Conservation (phyloP, 2,113 vertebrate genomes). For the Glareola pratincola region DNA sequence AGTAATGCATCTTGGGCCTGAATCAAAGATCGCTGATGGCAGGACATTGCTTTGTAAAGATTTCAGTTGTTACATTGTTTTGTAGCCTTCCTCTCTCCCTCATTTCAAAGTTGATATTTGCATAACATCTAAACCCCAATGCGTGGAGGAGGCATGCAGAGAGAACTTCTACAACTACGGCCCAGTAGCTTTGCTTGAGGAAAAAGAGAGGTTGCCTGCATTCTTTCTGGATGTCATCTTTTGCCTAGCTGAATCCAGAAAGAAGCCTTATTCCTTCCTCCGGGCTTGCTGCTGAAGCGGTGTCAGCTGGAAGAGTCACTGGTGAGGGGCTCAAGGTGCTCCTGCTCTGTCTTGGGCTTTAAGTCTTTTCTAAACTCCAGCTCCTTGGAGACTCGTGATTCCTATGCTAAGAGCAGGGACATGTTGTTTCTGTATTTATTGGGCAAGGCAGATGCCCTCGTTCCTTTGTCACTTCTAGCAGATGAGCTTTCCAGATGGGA, state of each 20-base stretch:
- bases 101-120: background rate
- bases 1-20: background rate
- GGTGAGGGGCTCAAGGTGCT: background rate
- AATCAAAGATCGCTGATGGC: background rate
- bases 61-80: background rate
- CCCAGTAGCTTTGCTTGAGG: background rate
- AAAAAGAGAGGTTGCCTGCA: background rate
- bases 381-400: background rate
- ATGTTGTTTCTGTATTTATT: constrained; percentile 9
- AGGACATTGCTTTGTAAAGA: background rate
- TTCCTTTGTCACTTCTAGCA: constrained; percentile 14
- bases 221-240: background rate
- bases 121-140: background rate
- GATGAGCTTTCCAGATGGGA: constrained; percentile 47
- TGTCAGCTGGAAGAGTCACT: background rate
- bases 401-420: background rate
- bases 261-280: background rate
- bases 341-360: background rate
- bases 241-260: background rate
- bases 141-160: background rate
- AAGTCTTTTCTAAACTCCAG: background rate
- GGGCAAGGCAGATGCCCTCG: constrained; percentile 11
- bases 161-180: background rate
- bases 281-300: background rate
- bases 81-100: background rate